These are phyloP conservation scores for Sciurus niger DNA, from an alignment of 2,113 vertebrate genomes.

Conservation along the genomic window DNA sequence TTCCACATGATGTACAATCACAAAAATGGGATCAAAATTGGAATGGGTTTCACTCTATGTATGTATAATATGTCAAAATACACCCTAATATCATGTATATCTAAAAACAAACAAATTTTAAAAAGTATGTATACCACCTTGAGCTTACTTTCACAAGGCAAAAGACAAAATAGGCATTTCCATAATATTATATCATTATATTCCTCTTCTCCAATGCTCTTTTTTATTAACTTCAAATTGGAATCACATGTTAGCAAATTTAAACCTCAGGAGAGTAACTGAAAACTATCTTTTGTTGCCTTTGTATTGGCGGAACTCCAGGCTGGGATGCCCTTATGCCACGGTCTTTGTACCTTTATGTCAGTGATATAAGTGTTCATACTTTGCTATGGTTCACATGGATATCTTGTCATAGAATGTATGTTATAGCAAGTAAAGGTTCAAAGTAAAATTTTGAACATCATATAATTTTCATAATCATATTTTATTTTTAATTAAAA, in stretches of 20 bases:
- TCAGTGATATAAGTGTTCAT: slow-evolving; percentile 1
- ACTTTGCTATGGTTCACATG: slow-evolving; percentile 57
- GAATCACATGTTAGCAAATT: background rate
- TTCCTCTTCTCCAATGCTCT: background rate
- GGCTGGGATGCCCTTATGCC: background rate
- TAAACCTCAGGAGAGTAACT: background rate
- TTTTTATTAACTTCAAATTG: background rate
- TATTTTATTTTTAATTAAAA: background rate
- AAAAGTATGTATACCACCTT: background rate
- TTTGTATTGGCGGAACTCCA: slow-evolving; percentile 40
- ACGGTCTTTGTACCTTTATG: slow-evolving; percentile 17
- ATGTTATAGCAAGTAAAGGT: background rate
- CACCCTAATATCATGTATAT: too few species aligned
- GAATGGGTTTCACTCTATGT: too few species aligned
- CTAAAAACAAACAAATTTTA: too few species aligned
- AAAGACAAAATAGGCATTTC: background rate
- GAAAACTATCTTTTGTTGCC: slow-evolving; percentile 31
- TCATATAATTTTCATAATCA: background rate
- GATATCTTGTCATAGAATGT: slow-evolving; percentile 45
- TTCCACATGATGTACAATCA: too few species aligned
- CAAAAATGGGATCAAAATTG: too few species aligned
- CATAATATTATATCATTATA: background rate
- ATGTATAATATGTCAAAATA: too few species aligned
- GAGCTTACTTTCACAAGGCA: background rate
- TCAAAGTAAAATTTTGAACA: background rate